These are phyloP conservation scores for Phalacrocorax carbo DNA, from an alignment of 2,113 vertebrate species.

Conservation along the genomic window DNA sequence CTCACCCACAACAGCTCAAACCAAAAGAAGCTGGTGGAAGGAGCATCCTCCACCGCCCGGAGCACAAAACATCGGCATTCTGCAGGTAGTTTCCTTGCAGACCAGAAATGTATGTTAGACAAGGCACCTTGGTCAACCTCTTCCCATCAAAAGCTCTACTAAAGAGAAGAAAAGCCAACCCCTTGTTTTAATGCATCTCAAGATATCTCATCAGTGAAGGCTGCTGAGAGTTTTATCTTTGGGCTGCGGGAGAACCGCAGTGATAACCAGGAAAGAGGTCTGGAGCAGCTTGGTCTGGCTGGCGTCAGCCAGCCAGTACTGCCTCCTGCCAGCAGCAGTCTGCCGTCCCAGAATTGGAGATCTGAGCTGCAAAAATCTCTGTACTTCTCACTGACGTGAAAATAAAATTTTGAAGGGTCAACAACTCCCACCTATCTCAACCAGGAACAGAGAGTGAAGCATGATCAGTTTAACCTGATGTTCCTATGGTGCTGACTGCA, in stretches of 20 bases:
- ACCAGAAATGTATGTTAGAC: fast-evolving
- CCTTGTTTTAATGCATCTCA: not conserved
- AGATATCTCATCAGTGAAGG: not conserved
- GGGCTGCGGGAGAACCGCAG: not conserved
- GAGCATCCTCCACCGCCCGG: not conserved
- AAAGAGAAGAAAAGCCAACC: fast-evolving
- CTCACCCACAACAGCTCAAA: not conserved
- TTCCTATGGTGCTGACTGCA: not conserved
- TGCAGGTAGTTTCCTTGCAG: not conserved
- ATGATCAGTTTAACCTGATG: not conserved
- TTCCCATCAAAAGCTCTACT: not conserved
- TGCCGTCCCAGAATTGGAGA: fast-evolving
- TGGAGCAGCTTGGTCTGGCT: not conserved
- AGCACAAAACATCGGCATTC: not conserved
- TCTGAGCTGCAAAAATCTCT: not conserved
- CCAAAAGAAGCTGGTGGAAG: not conserved
- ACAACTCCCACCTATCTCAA: not conserved
- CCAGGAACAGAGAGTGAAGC: not conserved
- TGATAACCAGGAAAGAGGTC: not conserved
- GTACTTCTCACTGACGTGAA: not conserved
- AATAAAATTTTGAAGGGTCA: not conserved
- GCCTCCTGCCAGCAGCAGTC: not conserved
- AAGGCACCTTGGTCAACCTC: not conserved
- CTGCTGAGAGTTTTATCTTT: not conserved
- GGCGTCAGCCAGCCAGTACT: not conserved